These are phyloP conservation scores for Cavia aperea DNA, from an alignment of 2,113 vertebrate species.

Conservation along the genomic window DNA sequence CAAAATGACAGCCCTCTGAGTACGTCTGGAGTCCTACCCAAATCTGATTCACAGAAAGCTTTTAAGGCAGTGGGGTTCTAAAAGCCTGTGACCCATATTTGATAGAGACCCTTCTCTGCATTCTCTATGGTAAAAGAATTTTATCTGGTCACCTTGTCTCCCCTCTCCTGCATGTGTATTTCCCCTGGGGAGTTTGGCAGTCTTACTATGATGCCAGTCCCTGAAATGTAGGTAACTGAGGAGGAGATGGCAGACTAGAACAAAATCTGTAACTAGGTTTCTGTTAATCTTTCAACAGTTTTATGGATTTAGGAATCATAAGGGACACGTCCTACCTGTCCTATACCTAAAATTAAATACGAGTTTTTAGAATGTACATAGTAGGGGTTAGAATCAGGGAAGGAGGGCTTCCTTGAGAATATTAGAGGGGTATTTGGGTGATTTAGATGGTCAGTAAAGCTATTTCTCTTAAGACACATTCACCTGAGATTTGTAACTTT, in stretches of 20 bases:
- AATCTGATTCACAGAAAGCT: background rate
- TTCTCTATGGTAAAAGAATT: constrained; percentile 11
- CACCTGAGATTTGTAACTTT: constrained; percentile 27
- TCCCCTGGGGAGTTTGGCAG: background rate
- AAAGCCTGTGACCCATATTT: background rate
- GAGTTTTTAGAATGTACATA: background rate
- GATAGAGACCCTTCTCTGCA: background rate
- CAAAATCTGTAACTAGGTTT: constrained; percentile 18
- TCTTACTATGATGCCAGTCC: background rate
- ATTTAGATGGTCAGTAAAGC: constrained; percentile 11
- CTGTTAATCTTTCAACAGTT: constrained; percentile 35
- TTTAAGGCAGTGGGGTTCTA: background rate
- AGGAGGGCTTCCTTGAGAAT: background rate
- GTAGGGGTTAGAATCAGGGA: background rate
- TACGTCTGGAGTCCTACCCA: background rate
- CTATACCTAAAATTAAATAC: background rate
- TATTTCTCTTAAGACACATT: constrained; percentile 36
- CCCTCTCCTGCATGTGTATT: background rate
- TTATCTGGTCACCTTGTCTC: constrained; percentile 5
- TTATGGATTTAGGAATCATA: constrained; percentile 12
- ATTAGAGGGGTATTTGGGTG: background rate
- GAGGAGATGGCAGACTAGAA: background rate
- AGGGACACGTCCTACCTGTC: background rate
- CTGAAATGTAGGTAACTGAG: background rate
- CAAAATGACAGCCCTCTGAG: background rate